Conservation (phyloP, 2,113 vertebrate genomes). For the Dromaius novaehollandiae region DNA sequence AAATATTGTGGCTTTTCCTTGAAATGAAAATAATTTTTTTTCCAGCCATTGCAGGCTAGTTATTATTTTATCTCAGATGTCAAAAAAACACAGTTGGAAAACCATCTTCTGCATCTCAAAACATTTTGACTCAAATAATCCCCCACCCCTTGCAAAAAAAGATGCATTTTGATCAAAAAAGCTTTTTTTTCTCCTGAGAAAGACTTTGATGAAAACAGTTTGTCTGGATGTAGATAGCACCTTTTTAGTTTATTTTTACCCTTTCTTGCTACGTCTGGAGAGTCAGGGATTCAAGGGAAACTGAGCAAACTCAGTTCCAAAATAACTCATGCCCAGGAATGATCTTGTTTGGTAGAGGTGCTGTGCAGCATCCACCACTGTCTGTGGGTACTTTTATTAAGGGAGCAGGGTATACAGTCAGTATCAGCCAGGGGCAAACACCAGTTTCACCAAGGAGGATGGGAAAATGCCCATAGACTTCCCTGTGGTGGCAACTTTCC, state of each 20-base stretch:
- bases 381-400: not conserved
- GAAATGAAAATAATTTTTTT: not conserved
- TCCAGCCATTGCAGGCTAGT: not conserved
- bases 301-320: not conserved
- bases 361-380: not conserved
- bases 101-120: not conserved
- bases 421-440: not conserved
- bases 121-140: not conserved
- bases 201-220: not conserved
- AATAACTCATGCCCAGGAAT: not conserved
- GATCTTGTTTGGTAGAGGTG: too few relatives aligned
- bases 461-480: not conserved
- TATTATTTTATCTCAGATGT: not conserved
- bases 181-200: not conserved
- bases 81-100: not conserved
- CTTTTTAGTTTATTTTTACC: not conserved
- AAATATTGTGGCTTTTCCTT: not conserved
- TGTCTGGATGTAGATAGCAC: not conserved
- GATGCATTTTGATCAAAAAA: not conserved
- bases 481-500: not conserved
- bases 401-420: not conserved
- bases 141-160: not conserved
- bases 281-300: not conserved
- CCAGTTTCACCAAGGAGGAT: not conserved
- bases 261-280: not conserved